Conservation (phyloP, 1,140 invertebrate species). For the Paraescarpia echinospica region DNA sequence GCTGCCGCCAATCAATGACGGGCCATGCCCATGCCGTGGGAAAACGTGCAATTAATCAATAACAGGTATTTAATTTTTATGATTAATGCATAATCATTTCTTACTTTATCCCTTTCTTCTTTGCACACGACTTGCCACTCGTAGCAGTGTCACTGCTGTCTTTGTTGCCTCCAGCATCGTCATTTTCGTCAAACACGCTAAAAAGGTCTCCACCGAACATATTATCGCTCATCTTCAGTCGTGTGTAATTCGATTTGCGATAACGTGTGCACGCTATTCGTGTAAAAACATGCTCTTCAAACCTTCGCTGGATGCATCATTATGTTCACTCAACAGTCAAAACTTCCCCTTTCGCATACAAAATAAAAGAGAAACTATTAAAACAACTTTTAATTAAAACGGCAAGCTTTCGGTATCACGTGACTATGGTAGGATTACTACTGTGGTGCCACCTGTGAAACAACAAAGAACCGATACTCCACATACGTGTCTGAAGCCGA, state of each 20-base stretch:
- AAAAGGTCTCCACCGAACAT: conserved; percentile 1
- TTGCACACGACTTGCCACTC: neutral
- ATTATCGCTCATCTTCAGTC: conserved; percentile 9
- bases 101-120: neutral
- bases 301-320: neutral
- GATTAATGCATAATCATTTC: neutral
- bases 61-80: too few relatives aligned
- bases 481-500: neutral
- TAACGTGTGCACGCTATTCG: neutral
- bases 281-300: neutral
- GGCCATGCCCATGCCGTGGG: too few relatives aligned
- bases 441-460: neutral
- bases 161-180: neutral
- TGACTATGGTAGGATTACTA: neutral
- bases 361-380: neutral
- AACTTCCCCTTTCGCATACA: neutral
- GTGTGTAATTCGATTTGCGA: neutral
- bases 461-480: neutral
- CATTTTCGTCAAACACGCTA: conserved; percentile 10
- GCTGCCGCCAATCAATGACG: too few relatives aligned
- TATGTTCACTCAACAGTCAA: neutral
- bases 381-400: neutral
- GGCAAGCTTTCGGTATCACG: neutral
- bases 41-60: neutral
- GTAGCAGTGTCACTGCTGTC: neutral